Base-by-base conservation (phyloP, 2,113 vertebrate genomes). In the Tichodroma muraria region DNA sequence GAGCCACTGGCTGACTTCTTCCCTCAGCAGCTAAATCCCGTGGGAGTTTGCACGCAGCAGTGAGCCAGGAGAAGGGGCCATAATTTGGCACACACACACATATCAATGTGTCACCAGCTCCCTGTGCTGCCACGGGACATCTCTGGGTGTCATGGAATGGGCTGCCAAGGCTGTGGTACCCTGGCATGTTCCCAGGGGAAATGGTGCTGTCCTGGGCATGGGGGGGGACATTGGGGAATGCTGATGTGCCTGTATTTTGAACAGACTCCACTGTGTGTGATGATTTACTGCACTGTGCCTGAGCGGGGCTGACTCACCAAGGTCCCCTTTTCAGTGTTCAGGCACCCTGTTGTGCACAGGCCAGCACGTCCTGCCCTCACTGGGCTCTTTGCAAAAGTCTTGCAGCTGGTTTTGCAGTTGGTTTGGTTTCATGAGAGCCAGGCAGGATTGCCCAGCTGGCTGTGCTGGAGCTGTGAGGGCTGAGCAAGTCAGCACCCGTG, bases 281-380 rank as follows among this genome's bases (percentile, higher is more conserved):
- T n/a, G 17, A 27, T 57, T 49, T 66, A 53, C 31, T 45, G 52
- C 14, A 2, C 85, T 44, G 28, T 45, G 35, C 57, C 78, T 64
- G 35, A 77, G 72, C 1, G 1, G 10, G 77, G 27, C 59, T 69
- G 71, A 49, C 28, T 38, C 77, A 13, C 30, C 22, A 4, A 27
- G 56, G 52, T 77, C 42, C 47, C 37, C 9, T 25, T 63, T 44
- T 11, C 20, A 0, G 0, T 20, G 6, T 60, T n/a, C 40, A 27
- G 82, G 7, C 28, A 3, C 38, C 7, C 7, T 40, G 10, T 54
- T 72, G 40, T 17, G 1, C 22, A 2, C 54, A 28, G 82, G 10
- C 44, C 68, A 47, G 56, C 73, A 27, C 1, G 0, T 77, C 11
- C 68, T 57, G 59, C 71, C 47, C 37, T 77, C 3, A 0, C 45